Conservation (phyloP, 1,140 invertebrate genomes). For the Drosophila tropicalis region DNA sequence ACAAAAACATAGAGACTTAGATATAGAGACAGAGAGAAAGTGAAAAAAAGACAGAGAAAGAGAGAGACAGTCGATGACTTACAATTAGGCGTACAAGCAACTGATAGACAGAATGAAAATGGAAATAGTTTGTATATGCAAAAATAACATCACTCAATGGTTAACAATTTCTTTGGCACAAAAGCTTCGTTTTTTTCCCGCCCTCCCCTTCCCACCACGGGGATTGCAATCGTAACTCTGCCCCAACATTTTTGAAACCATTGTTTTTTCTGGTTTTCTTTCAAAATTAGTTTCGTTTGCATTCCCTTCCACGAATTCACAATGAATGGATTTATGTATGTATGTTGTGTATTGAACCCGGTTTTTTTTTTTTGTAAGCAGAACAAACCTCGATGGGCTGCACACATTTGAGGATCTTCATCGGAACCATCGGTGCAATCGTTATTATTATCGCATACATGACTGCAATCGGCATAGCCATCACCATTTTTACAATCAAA, state of each 20-base stretch:
- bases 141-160: not conserved
- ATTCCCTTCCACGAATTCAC: not conserved
- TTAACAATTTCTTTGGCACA: not conserved
- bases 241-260: too few relatives aligned
- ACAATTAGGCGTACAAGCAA: too few relatives aligned
- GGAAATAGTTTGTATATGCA: too few relatives aligned
- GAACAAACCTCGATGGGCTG: not conserved
- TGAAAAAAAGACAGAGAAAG: not conserved
- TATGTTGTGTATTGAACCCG: not conserved
- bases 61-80: not conserved
- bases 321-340: not conserved
- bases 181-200: not conserved
- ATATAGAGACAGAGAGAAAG: not conserved
- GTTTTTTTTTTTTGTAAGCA: not conserved
- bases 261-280: not conserved
- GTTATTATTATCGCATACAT: conserved; percentile 84
- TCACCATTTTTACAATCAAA: conserved; percentile 35
- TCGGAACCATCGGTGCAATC: conserved; percentile 86
- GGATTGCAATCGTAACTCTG: not conserved
- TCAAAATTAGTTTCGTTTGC: not conserved
- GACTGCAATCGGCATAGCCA: conserved; percentile 35
- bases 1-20: not conserved
- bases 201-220: not conserved
- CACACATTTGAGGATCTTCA: conserved; percentile 22
- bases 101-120: too few relatives aligned